A percentile compares a stretch with the other conserved stretches of the same genome.
Conservation (phyloP, 2,888 invertebrate species). For the Acholoe squamosa region DNA sequence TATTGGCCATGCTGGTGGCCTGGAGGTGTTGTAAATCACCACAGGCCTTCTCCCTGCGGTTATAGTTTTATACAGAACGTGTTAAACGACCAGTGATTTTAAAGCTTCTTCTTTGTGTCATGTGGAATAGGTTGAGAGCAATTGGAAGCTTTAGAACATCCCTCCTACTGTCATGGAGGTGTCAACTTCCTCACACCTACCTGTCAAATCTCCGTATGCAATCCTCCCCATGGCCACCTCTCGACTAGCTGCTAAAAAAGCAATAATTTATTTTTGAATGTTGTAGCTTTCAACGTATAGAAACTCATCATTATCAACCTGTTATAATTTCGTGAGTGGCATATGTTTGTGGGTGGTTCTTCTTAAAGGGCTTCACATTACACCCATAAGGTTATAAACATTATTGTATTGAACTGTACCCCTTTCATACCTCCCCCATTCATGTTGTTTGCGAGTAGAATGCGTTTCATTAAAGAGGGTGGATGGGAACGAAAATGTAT, state of each 20-base stretch:
- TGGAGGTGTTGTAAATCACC: constrained; percentile 9
- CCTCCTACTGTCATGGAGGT: neutral
- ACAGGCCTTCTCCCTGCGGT: neutral
- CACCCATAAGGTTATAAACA: no score
- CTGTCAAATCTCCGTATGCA: neutral
- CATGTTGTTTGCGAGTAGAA: neutral
- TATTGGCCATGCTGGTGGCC: constrained; percentile 11
- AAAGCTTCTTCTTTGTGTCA: neutral
- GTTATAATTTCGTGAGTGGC: no score
- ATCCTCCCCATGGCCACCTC: neutral
- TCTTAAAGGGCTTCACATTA: no score
- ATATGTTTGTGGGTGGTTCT: no score
- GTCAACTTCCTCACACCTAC: neutral
- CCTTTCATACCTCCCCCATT: neutral
- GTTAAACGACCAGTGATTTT: constrained; percentile 3
- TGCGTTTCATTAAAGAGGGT: neutral
- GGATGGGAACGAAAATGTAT: constrained; percentile 4
- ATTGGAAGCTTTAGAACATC: neutral
- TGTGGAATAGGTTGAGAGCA: neutral
- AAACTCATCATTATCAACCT: no score
- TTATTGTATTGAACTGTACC: no score
- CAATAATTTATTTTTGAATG: neutral
- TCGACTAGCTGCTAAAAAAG: neutral
- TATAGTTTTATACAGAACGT: constrained; percentile 7
- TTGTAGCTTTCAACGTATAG: neutral